These are phyloP conservation scores for Paraplagusia blochii DNA, from an alignment of 2,113 vertebrate species.

Conservation along the genomic window DNA sequence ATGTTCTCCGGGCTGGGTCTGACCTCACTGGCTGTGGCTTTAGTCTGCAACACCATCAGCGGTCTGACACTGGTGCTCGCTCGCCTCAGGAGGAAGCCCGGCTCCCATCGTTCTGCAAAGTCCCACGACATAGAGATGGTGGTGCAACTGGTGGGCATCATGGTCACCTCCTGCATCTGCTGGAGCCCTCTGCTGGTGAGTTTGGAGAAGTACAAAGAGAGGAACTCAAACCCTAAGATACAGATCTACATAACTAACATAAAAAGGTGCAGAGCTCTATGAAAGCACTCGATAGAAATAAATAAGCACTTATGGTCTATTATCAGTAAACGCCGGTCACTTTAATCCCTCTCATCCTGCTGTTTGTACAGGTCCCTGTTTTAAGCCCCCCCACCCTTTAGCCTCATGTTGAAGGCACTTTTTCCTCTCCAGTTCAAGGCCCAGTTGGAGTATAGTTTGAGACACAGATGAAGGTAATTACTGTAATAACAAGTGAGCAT, in stretches of 20 bases:
- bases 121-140: conserved; percentile 91
- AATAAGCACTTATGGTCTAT: background rate
- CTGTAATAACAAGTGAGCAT: background rate
- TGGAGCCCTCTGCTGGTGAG: conserved; percentile 91
- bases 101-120: conserved; percentile 69
- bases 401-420: background rate
- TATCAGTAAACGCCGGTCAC: too few species aligned
- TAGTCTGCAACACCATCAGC: conserved; percentile 86
- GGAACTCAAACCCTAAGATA: background rate
- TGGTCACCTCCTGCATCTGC: conserved; percentile 86
- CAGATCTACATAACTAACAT: background rate
- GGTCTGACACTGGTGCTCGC: conserved; percentile 81
- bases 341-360: background rate
- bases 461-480: background rate
- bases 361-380: background rate
- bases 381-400: background rate
- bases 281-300: background rate
- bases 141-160: conserved; percentile 87
- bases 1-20: conserved; percentile 84
- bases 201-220: conserved; percentile 12
- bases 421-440: background rate
- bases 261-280: background rate
- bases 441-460: background rate
- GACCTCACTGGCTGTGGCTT: conserved; percentile 74
- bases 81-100: conserved; percentile 72